A percentile compares a stretch with the other conserved stretches of the same genome.
Evolutionary conservation across 2,888 invertebrate species (phyloP).

Genomic region (Trichogramma dendrolimi): DNA sequence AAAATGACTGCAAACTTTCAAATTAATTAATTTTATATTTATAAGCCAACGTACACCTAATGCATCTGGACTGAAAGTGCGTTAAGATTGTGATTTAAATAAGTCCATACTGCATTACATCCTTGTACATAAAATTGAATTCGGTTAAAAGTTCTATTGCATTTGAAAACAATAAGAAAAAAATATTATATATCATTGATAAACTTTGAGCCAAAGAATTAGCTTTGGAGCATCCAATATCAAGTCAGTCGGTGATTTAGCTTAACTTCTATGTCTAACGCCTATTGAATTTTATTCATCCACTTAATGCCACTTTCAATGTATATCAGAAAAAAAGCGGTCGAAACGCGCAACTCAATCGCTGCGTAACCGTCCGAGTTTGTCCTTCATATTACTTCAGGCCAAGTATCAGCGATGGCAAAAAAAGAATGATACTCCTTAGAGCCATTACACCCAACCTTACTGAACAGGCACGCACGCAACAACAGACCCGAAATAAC

Average conservation of each 20-base stretch:
- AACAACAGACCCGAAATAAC: too few species aligned
- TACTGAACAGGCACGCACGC: too few species aligned
- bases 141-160: too few species aligned
- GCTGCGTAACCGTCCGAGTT: slow-evolving; percentile 9
- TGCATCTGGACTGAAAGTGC: neutral
- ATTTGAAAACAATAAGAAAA: neutral
- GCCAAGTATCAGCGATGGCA: too few species aligned
- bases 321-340: neutral
- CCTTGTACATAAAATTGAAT: neutral
- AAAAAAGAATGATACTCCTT: too few species aligned
- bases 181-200: neutral
- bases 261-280: slow-evolving; percentile 7
- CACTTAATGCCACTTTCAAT: slow-evolving; percentile 8
- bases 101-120: neutral
- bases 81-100: neutral
- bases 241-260: slow-evolving; percentile 6
- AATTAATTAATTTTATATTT: slow-evolving; percentile 20
- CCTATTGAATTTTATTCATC: slow-evolving; percentile 28
- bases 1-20: slow-evolving; percentile 5
- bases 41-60: neutral
- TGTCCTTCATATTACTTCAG: slow-evolving; percentile 12
- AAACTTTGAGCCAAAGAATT: slow-evolving; percentile 6
- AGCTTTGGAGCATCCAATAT: slow-evolving; percentile 6
- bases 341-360: slow-evolving; percentile 13
- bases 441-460: too few species aligned